Percentiles rank a stretch among this genome's conserved stretches.
phyloP scores from a whole-genome alignment of 1,140 invertebrate genomes.

The Globodera rostochiensis region DNA sequence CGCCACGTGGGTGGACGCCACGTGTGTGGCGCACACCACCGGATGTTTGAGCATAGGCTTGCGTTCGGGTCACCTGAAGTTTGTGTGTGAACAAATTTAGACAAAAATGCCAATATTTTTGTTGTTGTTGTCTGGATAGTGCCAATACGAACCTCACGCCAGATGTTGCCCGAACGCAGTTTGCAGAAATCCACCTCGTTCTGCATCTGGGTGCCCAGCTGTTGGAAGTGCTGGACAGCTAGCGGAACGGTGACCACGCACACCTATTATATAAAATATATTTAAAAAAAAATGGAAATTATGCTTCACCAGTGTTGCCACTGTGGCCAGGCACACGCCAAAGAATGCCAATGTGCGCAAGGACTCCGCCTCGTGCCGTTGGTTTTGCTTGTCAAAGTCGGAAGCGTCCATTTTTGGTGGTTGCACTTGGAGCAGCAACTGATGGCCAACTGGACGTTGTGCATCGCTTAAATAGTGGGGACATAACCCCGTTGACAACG shows the following conservation, averaged over 20 bases:
- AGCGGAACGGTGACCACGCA: conserved; percentile 50
- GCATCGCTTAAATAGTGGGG: too few relatives aligned
- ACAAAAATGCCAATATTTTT: too few relatives aligned
- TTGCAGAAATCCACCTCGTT: conserved; percentile 53
- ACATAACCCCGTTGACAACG: too few relatives aligned
- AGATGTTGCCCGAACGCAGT: conserved; percentile 46
- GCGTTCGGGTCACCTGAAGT: background rate
- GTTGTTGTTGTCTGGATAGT: conserved; percentile 2
- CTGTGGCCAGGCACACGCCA: conserved; percentile 31
- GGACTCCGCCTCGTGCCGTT: conserved; percentile 32
- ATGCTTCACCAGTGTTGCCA: conserved; percentile 31
- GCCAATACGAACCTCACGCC: conserved; percentile 38
- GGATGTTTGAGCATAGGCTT: background rate
- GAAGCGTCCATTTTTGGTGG: background rate
- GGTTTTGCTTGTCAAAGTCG: conserved; percentile 18
- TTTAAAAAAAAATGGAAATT: background rate
- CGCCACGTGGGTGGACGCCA: background rate
- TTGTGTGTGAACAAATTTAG: too few relatives aligned
- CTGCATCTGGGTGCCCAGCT: conserved; percentile 21
- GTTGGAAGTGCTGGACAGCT: conserved; percentile 50
- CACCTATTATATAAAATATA: background rate
- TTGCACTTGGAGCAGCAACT: too few relatives aligned
- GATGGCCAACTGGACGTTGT: too few relatives aligned
- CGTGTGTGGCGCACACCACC: background rate
- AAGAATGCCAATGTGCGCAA: conserved; percentile 29